Conservation (phyloP, 2,113 vertebrate species). For the Nettapus auritus region DNA sequence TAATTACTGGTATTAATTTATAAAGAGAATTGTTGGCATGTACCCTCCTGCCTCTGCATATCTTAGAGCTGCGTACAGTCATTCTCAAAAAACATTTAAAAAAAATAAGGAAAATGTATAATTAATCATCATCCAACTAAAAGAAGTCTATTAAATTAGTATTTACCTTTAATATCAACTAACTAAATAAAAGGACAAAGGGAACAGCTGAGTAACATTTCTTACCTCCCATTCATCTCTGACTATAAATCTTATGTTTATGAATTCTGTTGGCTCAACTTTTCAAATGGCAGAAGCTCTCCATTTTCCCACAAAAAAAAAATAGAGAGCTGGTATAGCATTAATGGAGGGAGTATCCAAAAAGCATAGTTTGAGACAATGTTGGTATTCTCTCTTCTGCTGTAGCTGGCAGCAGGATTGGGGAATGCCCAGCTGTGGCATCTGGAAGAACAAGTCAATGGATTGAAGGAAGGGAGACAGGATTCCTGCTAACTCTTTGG, state of each 20-base stretch:
- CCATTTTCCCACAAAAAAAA: neutral
- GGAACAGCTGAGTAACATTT: neutral
- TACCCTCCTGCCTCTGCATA: neutral
- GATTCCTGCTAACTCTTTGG: neutral
- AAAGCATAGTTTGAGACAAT: neutral
- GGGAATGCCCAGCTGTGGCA: neutral
- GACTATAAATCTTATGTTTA: neutral
- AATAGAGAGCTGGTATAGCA: neutral
- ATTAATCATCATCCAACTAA: neutral
- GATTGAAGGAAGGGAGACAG: neutral
- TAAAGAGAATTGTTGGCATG: constrained; percentile 19
- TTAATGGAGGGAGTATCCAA: neutral
- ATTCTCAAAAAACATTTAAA: neutral
- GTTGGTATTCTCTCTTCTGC: neutral
- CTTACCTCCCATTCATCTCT: neutral
- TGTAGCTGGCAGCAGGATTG: neutral
- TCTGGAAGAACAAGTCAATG: neutral
- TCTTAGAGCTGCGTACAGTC: neutral
- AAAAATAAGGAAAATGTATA: constrained; percentile 12
- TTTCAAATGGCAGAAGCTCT: neutral
- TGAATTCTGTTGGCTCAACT: neutral
- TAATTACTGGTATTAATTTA: constrained; percentile 10
- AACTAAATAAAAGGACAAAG: neutral
- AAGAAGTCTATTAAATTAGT: neutral
- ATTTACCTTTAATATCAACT: constrained; percentile 1